Evolutionary conservation across 2,888 invertebrate genomes (phyloP).

Genomic region (Netelia inedita): DNA sequence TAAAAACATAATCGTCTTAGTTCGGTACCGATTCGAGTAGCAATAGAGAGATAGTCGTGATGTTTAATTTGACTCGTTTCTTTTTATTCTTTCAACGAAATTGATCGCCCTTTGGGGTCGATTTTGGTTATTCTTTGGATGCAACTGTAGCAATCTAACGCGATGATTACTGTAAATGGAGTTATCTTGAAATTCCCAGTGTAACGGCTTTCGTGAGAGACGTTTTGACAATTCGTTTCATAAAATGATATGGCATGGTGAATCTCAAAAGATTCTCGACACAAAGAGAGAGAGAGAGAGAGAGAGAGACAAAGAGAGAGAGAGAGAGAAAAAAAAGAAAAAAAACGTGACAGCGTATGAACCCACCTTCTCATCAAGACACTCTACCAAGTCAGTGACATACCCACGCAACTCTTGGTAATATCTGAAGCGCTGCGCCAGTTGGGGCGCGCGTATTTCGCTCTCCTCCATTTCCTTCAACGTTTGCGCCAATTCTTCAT

Average conservation of each 20-base stretch:
- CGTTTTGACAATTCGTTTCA: slow-evolving; percentile 68
- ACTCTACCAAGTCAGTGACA: slow-evolving; percentile 98
- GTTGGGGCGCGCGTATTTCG: slow-evolving; percentile 87
- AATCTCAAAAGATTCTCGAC: slow-evolving; percentile 67
- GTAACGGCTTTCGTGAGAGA: slow-evolving; percentile 58
- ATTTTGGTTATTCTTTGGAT: background rate
- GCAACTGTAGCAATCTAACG: background rate
- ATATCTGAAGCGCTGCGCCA: slow-evolving; percentile 95
- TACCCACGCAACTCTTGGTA: slow-evolving; percentile 98
- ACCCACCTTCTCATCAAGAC: slow-evolving; percentile 97
- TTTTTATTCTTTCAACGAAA: background rate
- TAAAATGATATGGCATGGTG: slow-evolving; percentile 74
- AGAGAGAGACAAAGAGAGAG: slow-evolving; percentile 71
- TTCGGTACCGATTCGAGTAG: no score
- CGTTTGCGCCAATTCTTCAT: slow-evolving; percentile 82
- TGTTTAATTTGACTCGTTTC: background rate
- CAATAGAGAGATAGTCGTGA: no score
- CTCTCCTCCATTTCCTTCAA: slow-evolving; percentile 87
- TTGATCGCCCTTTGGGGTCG: background rate
- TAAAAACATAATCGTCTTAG: no score
- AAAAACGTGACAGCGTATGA: slow-evolving; percentile 83
- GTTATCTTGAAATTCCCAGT: no score
- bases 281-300: background rate
- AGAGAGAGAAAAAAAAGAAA: slow-evolving; percentile 78
- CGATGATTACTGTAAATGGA: background rate